Conservation (phyloP, 2,888 invertebrate genomes). For the Conchocele bisecta region DNA sequence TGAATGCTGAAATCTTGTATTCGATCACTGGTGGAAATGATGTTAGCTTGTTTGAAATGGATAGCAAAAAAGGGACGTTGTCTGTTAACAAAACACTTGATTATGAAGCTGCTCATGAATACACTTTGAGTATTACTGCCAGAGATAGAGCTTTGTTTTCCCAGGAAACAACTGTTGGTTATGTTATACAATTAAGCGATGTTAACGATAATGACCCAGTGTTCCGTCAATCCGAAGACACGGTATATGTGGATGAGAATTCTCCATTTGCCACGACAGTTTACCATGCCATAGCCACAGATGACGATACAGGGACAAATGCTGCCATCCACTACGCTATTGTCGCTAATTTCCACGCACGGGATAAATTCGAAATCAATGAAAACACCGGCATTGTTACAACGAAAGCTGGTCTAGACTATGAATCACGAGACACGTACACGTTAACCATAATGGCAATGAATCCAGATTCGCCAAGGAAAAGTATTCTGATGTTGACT, state of each 20-base stretch:
- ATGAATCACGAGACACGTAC: conserved; percentile 91
- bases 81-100: conserved; percentile 92
- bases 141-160: conserved; percentile 93
- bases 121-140: conserved; percentile 93
- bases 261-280: conserved; percentile 88
- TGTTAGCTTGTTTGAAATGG: conserved; percentile 90
- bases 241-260: conserved; percentile 93
- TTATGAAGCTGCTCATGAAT: conserved; percentile 93
- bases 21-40: conserved; percentile 87
- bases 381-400: conserved; percentile 89
- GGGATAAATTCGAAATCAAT: conserved; percentile 89
- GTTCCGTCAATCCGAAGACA: conserved; percentile 90
- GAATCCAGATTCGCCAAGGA: conserved; percentile 91
- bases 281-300: conserved; percentile 88
- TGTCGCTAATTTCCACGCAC: conserved; percentile 85
- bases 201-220: conserved; percentile 93
- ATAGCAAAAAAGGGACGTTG: conserved; percentile 90
- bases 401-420: conserved; percentile 92
- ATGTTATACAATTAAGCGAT: conserved; percentile 94
- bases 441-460: conserved; percentile 90
- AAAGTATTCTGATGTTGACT: conserved; percentile 63
- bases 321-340: conserved; percentile 93
- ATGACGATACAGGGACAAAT: conserved; percentile 94
- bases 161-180: conserved; percentile 89
- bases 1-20: conserved; percentile 94